Base-by-base conservation (phyloP, 2,888 invertebrate genomes). In the Conus canariensis region DNA sequence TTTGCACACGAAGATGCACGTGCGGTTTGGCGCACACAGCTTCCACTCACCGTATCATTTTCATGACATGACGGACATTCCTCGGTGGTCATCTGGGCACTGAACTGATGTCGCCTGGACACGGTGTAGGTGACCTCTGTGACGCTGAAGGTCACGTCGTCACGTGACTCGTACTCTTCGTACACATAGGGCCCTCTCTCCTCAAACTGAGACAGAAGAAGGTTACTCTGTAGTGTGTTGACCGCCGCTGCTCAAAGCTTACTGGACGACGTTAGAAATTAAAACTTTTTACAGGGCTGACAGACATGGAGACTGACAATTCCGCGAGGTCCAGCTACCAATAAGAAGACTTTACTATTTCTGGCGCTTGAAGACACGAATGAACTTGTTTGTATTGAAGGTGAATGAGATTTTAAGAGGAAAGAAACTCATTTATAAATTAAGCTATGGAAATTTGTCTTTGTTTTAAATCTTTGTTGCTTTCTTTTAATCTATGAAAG, bases 101-200 rank as follows among this genome's bases (percentile, higher is more conserved):
- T 91, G 86, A 92, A 93, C 14, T 89, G 90, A 88, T 93, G 92
- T 10, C 89, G 83, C 14, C 91, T 85, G 74, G 82, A 88, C n/a
- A 91, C 83, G 16, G 91, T 91, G 30, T 90, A 93, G 25, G 90
- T 91, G 56, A 93, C 90, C 25, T 92, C 90, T 16, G 91, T 90
- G 2, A 91, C 88, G 14, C 88, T 90, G 90, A 93, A 93, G 6
- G 25, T 58, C 9, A 93, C 91, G 70, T 93, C 92, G 0, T 92
- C 85, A 82, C 90, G 90, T 7, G 60, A 85, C 80, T 91, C 91
- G 12, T 82, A 90, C 70, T 93, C 93, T 56, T 30, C 91, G 91
- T 93, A 93, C 3, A 93, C 91, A 88, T 93, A 93, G 0, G 93
- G 93, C 0, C 93, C 93, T 83, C 89, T 88, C 82, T 93, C 90